These are phyloP conservation scores for Anagyrus pseudococci DNA, from an alignment of 2,888 invertebrate genomes.

Conservation along the genomic window DNA sequence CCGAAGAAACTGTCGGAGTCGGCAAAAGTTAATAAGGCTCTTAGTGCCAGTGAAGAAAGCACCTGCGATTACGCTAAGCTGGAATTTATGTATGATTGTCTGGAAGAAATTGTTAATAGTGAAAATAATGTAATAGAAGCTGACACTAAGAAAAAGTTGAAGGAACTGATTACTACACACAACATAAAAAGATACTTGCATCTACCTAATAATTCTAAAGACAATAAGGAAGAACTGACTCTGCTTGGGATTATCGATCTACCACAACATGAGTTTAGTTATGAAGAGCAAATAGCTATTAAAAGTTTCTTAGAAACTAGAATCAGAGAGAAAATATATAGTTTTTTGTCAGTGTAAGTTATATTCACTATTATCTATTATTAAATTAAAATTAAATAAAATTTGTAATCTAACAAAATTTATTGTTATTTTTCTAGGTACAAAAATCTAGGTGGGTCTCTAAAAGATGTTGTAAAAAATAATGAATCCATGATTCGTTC, in stretches of 20 bases:
- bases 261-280: constrained; percentile 50
- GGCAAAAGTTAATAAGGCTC: constrained; percentile 41
- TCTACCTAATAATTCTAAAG: constrained; percentile 43
- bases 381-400: constrained; percentile 37
- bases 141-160: constrained; percentile 45
- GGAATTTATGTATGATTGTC: constrained; percentile 49
- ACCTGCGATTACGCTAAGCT: constrained; percentile 44
- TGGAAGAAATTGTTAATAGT: constrained; percentile 42
- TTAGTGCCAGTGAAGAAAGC: constrained; percentile 46
- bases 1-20: constrained; percentile 28
- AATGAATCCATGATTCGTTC: constrained; percentile 44
- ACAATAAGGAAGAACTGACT: constrained; percentile 44
- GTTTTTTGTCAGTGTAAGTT: constrained; percentile 49
- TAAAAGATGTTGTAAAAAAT: constrained; percentile 46
- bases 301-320: constrained; percentile 50
- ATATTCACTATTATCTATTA: constrained; percentile 9
- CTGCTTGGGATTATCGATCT: constrained; percentile 52
- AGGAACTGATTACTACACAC: constrained; percentile 44
- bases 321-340: constrained; percentile 50
- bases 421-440: constrained; percentile 47
- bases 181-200: constrained; percentile 49
- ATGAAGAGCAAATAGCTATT: constrained; percentile 53
- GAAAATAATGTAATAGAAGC: constrained; percentile 38
- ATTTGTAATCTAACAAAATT: constrained; percentile 10
- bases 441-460: constrained; percentile 46